Base-by-base conservation (phyloP, 2,888 invertebrate genomes). In the Acleris literana region DNA sequence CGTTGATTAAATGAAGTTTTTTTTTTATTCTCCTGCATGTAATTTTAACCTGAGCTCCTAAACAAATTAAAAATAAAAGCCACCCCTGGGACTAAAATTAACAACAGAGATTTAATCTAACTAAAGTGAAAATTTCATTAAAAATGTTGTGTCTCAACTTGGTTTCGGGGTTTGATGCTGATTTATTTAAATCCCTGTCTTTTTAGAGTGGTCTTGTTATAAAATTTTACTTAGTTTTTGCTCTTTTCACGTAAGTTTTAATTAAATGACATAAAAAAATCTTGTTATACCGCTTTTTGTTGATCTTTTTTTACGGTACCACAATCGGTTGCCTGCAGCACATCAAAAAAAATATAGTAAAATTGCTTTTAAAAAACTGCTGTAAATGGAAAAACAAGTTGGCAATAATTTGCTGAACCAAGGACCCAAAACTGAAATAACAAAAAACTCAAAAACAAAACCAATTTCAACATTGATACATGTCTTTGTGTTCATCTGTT, bases 1-100 rank as follows among this genome's bases (percentile, higher is more conserved):
- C 20, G 20, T 49, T 65, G 44, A 60, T 78, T 75, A 72, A 72
- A 74, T 68, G 72, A 74, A 84, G 82, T 85, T 87, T 76, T 83
- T 83, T 75, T 83, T 84, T 83, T 81, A 82, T 81, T 82, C 84
- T 33, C 11, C 82, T 81, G 81, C 79, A 80, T 78, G 74, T 77
- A 75, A 80, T 79, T 78, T 81, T 77, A 79, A 79, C 78, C 70
- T 71, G 67, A 77, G 74, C 77, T 78, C 80, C 76, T 76, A 77
- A 83, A 76, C 76, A 81, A 84, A 85, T 85, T 85, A 82, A 76
- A 77, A 78, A 76, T 69, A 74, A 78, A 78, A 80, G 73, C 80
- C 70, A 71, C 77, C 83, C 82, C 72, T 70, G 61, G 82, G 81
- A 79, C 77, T 77, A 75, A 81, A 85, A 85, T 85, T 82, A 83